Percentiles rank a stretch among this genome's conserved stretches.
These are phyloP conservation scores for Bombus pyrosoma DNA, from an alignment of 1,140 invertebrate species.

Conservation along the genomic window DNA sequence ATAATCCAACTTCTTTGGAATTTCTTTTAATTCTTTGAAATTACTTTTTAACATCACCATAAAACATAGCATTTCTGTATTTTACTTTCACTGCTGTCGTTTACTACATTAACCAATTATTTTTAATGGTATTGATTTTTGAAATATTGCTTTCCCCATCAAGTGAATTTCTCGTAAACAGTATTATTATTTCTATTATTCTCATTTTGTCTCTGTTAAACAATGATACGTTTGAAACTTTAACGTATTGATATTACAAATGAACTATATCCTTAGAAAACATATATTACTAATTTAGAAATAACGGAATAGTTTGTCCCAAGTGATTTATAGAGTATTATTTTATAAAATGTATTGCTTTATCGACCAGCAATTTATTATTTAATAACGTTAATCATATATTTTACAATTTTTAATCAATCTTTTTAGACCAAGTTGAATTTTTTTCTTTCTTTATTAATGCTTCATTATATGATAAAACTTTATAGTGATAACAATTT, in stretches of 20 bases:
- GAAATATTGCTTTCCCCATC: background rate
- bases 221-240: background rate
- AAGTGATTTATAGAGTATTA: conserved; percentile 11
- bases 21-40: background rate
- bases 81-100: background rate
- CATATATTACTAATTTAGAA: background rate
- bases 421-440: background rate
- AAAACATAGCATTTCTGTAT: background rate
- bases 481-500: background rate
- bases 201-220: background rate
- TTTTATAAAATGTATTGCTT: conserved; percentile 3
- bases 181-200: conserved; percentile 15
- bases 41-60: background rate
- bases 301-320: background rate
- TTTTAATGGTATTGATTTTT: background rate
- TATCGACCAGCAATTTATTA: background rate
- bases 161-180: conserved; percentile 1
- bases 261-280: background rate
- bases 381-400: background rate
- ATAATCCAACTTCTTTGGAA: background rate
- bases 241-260: background rate
- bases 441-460: background rate
- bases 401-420: background rate
- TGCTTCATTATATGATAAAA: too few species aligned
- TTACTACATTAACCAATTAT: background rate